A percentile compares a stretch with the other conserved stretches of the same genome.
These are phyloP conservation scores for Phataginus tricuspis DNA, from an alignment of 2,797 vertebrate species.

Conservation along the genomic window DNA sequence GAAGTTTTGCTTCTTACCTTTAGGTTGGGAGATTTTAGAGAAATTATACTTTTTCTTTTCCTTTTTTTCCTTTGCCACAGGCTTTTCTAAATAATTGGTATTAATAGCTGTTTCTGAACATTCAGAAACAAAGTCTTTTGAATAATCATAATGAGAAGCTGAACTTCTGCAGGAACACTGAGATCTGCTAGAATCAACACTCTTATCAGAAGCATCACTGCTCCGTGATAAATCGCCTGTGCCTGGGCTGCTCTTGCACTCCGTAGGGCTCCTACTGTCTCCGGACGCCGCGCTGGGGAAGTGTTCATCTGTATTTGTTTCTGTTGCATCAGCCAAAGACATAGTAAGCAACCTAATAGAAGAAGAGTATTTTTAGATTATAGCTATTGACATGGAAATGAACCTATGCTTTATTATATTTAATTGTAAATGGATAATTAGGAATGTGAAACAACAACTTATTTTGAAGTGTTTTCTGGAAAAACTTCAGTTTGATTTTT, in stretches of 20 bases:
- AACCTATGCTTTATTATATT: background rate
- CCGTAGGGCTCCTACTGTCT: background rate
- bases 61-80: slow-evolving; percentile 23
- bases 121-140: slow-evolving; percentile 70
- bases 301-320: background rate
- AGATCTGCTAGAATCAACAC: slow-evolving; percentile 53
- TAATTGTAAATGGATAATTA: background rate
- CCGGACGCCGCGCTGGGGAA: slow-evolving; percentile 18
- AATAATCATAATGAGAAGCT: slow-evolving; percentile 59
- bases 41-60: slow-evolving; percentile 41
- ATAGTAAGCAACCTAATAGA: slow-evolving; percentile 62
- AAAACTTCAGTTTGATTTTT: slow-evolving; percentile 1
- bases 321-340: slow-evolving; percentile 37
- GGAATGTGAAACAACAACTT: background rate
- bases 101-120: slow-evolving; percentile 12
- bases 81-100: background rate
- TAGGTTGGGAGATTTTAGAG: background rate
- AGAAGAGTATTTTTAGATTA: background rate
- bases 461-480: background rate
- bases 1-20: slow-evolving; percentile 66
- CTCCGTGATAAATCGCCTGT: background rate
- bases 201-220: background rate
- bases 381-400: background rate
- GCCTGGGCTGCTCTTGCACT: background rate
- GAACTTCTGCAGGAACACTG: slow-evolving; percentile 61